Evolutionary conservation across 2,113 vertebrate species (phyloP).

Genomic region (Dinomys branickii): DNA sequence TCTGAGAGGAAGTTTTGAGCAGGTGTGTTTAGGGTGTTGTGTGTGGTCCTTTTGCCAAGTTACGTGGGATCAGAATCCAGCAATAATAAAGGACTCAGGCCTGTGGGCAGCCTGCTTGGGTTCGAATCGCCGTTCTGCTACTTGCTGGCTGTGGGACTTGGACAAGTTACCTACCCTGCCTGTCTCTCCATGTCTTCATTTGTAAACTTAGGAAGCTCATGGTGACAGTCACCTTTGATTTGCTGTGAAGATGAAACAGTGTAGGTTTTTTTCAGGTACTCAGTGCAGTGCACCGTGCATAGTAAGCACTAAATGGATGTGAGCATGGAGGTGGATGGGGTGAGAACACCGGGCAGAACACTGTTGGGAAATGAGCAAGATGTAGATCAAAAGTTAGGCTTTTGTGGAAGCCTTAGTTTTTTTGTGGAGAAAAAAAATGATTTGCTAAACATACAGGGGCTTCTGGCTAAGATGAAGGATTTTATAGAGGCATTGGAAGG

Average conservation of each 20-base stretch:
- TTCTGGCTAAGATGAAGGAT: background rate
- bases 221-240: background rate
- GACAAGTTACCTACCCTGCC: background rate
- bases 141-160: background rate
- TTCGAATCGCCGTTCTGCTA: background rate
- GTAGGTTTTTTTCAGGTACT: background rate
- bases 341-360: background rate
- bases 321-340: accelerated
- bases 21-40: accelerated
- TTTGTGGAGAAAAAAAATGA: background rate
- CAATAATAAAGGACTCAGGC: background rate
- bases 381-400: background rate
- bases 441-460: background rate
- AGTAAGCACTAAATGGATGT: background rate
- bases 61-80: background rate
- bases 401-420: background rate
- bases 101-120: background rate
- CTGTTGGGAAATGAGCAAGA: background rate
- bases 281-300: accelerated
- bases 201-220: background rate
- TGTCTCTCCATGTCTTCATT: background rate
- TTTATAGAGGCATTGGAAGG: background rate
- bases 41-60: background rate
- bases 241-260: background rate
- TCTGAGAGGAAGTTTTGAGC: background rate